Conservation (phyloP, 2,888 invertebrate genomes). For the Vesta saturnalis region DNA sequence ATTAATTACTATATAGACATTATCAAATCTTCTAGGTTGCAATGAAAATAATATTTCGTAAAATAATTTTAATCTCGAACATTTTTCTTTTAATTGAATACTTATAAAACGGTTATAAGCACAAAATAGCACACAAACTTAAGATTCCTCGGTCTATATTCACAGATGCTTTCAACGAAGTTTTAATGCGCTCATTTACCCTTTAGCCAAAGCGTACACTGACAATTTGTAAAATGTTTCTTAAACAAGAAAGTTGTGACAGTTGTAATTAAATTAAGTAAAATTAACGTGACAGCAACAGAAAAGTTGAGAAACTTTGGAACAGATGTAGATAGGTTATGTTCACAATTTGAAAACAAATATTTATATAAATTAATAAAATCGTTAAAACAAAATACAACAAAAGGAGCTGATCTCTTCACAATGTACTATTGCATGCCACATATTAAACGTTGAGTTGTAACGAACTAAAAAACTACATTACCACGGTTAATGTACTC, state of each 20-base stretch:
- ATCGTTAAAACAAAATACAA: no score
- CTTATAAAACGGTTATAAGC: not conserved
- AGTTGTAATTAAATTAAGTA: conserved; percentile 37
- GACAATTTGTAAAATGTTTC: conserved; percentile 36
- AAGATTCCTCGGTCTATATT: conserved; percentile 7
- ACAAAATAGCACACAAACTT: not conserved
- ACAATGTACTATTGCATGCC: no score
- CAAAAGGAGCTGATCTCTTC: no score
- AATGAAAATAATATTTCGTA: no score
- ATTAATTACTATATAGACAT: not conserved
- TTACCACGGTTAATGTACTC: no score
- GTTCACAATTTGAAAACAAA: not conserved
- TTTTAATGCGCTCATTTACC: conserved; percentile 33
- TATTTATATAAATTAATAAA: no score
- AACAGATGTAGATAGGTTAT: conserved; percentile 22
- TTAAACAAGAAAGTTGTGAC: conserved; percentile 37
- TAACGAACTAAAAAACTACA: no score
- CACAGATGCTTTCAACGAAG: conserved; percentile 27
- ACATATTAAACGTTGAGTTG: no score
- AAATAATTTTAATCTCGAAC: not conserved
- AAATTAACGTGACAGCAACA: conserved; percentile 36
- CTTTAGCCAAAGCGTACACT: conserved; percentile 30
- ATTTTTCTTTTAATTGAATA: not conserved
- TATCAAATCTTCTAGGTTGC: no score
- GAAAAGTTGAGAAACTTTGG: conserved; percentile 23